A percentile compares a stretch with the other conserved stretches of the same genome.
Evolutionary conservation across 2,888 invertebrate species (phyloP).

Genomic region (Melieria crassipennis): DNA sequence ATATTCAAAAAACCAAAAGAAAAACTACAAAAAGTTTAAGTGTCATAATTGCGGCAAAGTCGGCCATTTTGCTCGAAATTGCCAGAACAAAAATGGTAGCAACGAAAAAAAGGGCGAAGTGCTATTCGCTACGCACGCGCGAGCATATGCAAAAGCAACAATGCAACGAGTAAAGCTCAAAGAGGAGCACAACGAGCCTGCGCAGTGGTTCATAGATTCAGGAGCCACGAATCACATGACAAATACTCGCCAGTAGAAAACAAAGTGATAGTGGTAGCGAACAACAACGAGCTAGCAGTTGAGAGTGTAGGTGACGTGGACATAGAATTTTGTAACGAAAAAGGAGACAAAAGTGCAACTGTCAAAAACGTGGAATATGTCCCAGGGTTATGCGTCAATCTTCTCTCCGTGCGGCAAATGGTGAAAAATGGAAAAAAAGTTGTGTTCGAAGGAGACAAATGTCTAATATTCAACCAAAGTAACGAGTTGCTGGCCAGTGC

Average conservation of each 20-base stretch:
- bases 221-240: constrained; percentile 33
- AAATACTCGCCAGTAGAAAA: constrained; percentile 11
- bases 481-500: constrained; percentile 35
- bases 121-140: too few species aligned
- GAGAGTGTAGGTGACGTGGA: constrained; percentile 32
- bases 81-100: constrained; percentile 32
- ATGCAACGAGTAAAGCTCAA: constrained; percentile 20
- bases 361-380: constrained; percentile 18
- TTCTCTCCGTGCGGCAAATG: constrained; percentile 36
- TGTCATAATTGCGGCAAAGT: constrained; percentile 37
- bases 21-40: constrained; percentile 13
- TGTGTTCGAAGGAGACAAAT: constrained; percentile 41
- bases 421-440: constrained; percentile 39
- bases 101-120: not conserved
- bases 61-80: constrained; percentile 36
- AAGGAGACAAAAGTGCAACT: constrained; percentile 12
- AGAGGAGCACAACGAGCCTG: constrained; percentile 17
- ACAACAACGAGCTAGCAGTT: constrained; percentile 29
- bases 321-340: not conserved
- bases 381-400: constrained; percentile 29
- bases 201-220: constrained; percentile 32
- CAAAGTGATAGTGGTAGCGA: constrained; percentile 34
- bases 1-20: constrained; percentile 27
- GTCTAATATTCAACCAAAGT: constrained; percentile 36
- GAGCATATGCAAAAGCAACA: too few species aligned